Percentiles rank a stretch among this genome's conserved stretches.
These are phyloP conservation scores for Embiotoca jacksoni DNA, from an alignment of 2,113 vertebrate genomes.

Conservation along the genomic window DNA sequence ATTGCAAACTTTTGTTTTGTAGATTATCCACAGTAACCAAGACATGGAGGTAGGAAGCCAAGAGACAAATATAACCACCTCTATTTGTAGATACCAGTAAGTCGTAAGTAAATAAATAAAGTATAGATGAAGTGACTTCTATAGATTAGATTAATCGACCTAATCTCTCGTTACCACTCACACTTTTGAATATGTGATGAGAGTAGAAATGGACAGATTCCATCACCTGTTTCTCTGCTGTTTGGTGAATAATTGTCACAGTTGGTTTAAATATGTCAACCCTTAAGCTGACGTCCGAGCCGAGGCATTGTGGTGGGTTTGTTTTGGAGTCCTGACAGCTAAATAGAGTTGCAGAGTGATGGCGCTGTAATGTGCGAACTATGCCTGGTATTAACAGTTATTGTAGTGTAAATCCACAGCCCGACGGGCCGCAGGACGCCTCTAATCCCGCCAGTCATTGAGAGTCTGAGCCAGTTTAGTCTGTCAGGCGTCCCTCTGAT, in stretches of 20 bases:
- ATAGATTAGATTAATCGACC: not conserved
- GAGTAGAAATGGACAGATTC: not conserved
- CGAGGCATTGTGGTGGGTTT: not conserved
- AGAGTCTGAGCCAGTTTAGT: conserved; percentile 27
- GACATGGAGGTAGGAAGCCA: too few relatives aligned
- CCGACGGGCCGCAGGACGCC: conserved; percentile 21
- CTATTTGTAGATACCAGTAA: too few relatives aligned
- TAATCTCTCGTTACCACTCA: too few relatives aligned
- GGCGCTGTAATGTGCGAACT: conserved; percentile 63
- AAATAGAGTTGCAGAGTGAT: conserved; percentile 39
- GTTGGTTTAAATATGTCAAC: not conserved
- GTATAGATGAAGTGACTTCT: not conserved
- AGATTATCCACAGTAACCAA: too few relatives aligned
- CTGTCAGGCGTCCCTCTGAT: conserved; percentile 23
- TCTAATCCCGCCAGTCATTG: conserved; percentile 54
- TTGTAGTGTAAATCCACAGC: conserved; percentile 63
- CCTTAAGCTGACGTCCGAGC: not conserved
- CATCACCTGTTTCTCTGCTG: not conserved
- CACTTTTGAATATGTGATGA: not conserved
- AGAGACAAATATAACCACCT: too few relatives aligned
- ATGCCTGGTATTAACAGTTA: conserved; percentile 61
- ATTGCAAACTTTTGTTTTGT: too few relatives aligned
- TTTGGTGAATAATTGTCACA: not conserved
- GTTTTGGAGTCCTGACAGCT: conserved; percentile 29
- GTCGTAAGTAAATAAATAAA: not conserved